Conservation (phyloP, 2,888 invertebrate genomes). For the Dicyrtomina minuta region DNA sequence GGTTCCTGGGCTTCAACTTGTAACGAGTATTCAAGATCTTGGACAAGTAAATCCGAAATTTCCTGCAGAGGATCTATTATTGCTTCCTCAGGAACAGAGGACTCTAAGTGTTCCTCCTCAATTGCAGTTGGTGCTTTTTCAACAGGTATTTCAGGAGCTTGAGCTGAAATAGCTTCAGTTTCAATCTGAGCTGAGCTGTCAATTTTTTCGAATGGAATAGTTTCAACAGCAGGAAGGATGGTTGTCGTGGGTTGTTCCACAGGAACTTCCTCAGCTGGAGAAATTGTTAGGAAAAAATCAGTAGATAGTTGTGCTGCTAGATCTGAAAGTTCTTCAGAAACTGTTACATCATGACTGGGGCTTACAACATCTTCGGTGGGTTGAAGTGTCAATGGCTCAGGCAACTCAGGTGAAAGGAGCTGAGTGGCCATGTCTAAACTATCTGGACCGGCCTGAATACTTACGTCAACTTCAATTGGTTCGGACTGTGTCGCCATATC, state of each 20-base stretch:
- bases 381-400: not conserved
- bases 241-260: too few relatives aligned
- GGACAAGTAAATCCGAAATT: not conserved
- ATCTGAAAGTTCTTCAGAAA: not conserved
- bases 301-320: too few relatives aligned
- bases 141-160: too few relatives aligned
- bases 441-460: not conserved
- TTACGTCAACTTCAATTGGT: not conserved
- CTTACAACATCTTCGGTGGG: not conserved
- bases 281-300: not conserved
- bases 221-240: too few relatives aligned
- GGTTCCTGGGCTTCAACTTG: constrained; percentile 30
- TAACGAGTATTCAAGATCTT: constrained; percentile 23
- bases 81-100: not conserved
- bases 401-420: not conserved
- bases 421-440: not conserved
- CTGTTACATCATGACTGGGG: not conserved
- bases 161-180: not conserved
- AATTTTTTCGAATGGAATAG: too few relatives aligned
- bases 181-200: too few relatives aligned
- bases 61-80: constrained; percentile 8
- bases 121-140: not conserved
- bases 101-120: not conserved
- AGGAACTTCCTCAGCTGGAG: too few relatives aligned
- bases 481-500: not conserved